Evolutionary conservation across 2,797 vertebrate species (phyloP).

Genomic region (Dromococcyx pavoninus): DNA sequence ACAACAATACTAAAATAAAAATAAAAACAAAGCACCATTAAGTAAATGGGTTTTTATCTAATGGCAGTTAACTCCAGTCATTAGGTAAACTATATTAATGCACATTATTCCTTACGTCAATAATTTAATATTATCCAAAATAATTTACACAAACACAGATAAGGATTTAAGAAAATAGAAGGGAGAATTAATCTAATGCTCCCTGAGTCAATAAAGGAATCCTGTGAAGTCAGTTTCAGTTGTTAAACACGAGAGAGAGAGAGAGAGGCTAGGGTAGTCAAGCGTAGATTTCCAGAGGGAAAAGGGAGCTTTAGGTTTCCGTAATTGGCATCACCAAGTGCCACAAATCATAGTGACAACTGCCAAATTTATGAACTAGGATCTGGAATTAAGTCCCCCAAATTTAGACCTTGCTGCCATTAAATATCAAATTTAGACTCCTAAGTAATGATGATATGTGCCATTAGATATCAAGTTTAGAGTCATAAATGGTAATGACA

Average conservation of each 20-base stretch:
- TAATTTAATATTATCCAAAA: constrained; percentile 62
- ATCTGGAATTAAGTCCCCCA: background rate
- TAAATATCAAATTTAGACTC: background rate
- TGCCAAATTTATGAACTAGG: constrained; percentile 26
- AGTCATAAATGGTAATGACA: background rate
- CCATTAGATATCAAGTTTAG: background rate
- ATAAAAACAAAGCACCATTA: constrained; percentile 60
- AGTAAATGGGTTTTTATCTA: constrained; percentile 60
- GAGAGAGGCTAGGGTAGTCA: background rate
- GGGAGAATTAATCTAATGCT: constrained; percentile 46
- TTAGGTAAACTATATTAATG: constrained; percentile 55
- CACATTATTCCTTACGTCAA: constrained; percentile 35
- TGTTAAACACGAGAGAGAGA: background rate
- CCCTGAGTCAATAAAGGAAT: constrained; percentile 28
- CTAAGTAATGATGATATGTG: background rate
- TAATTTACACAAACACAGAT: constrained; percentile 44
- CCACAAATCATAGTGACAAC: constrained; percentile 46
- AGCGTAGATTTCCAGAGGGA: background rate
- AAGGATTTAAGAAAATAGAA: constrained; percentile 47
- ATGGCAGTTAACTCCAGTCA: constrained; percentile 41
- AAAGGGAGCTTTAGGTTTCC: background rate
- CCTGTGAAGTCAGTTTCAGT: background rate
- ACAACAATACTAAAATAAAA: constrained; percentile 35
- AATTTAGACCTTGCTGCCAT: background rate
- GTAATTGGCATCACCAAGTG: constrained; percentile 28